Evolutionary conservation across 2,797 vertebrate species (phyloP).

Genomic region (Echeneis naucrates): DNA sequence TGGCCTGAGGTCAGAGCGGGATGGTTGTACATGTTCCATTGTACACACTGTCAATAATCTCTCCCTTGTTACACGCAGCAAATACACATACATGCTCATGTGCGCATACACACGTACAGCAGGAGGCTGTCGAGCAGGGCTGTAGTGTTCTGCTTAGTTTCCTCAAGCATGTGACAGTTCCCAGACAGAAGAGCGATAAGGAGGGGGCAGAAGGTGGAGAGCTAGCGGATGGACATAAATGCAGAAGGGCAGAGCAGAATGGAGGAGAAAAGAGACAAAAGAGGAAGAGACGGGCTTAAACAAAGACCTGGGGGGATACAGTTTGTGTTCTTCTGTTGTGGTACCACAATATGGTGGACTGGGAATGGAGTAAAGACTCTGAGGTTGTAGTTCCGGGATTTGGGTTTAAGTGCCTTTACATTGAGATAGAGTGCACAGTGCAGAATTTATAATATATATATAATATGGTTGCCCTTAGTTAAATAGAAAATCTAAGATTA

Average conservation of each 20-base stretch:
- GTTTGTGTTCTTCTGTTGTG: constrained; percentile 17
- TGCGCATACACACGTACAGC: constrained; percentile 44
- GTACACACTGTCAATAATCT: constrained; percentile 56
- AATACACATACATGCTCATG: constrained; percentile 29
- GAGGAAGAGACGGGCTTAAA: constrained; percentile 18
- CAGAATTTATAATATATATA: no score
- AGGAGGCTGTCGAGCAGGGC: constrained; percentile 72
- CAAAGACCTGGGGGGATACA: background rate
- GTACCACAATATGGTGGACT: background rate
- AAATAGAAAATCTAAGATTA: background rate
- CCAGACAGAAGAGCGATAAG: constrained; percentile 65
- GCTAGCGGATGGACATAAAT: constrained; percentile 3
- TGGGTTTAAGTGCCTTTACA: constrained; percentile 3
- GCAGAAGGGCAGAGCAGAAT: constrained; percentile 8
- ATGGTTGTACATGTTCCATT: constrained; percentile 46
- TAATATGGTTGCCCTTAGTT: no score
- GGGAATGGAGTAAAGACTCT: background rate
- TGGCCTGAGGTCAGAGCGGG: constrained; percentile 26
- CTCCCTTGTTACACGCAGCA: constrained; percentile 20
- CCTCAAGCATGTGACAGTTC: constrained; percentile 76
- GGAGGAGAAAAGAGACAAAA: background rate
- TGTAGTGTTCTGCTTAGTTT: constrained; percentile 66
- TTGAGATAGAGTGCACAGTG: background rate
- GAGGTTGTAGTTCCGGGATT: background rate
- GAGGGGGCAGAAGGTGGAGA: constrained; percentile 33